A percentile compares a stretch with the other conserved stretches of the same genome.
Evolutionary conservation across 2,113 vertebrate species (phyloP).

Genomic region (Rhynchomys soricoides): DNA sequence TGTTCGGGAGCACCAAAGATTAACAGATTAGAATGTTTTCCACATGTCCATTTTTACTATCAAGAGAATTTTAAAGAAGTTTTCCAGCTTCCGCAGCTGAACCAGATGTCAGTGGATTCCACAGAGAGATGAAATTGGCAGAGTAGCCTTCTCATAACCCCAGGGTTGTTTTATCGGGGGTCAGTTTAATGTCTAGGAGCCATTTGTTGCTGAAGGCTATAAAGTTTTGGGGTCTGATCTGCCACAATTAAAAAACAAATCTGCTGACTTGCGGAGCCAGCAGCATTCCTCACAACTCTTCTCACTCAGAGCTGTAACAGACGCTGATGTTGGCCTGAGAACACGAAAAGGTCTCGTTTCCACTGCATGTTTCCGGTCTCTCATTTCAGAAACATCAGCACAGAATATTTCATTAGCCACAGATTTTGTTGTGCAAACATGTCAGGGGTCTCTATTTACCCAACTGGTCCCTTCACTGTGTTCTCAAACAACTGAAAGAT

Average conservation of each 20-base stretch:
- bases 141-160: slow-evolving; percentile 90
- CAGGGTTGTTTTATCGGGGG: slow-evolving; percentile 87
- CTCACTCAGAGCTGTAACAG: slow-evolving; percentile 91
- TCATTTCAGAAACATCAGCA: slow-evolving; percentile 89
- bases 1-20: slow-evolving; percentile 90
- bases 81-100: slow-evolving; percentile 94
- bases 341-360: slow-evolving; percentile 89
- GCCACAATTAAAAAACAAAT: slow-evolving; percentile 91
- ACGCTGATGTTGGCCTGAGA: slow-evolving; percentile 93
- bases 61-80: slow-evolving; percentile 95
- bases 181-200: slow-evolving; percentile 85
- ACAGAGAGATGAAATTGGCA: slow-evolving; percentile 91
- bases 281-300: slow-evolving; percentile 91
- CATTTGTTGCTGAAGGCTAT: slow-evolving; percentile 85
- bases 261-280: slow-evolving; percentile 90
- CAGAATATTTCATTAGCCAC: slow-evolving; percentile 91
- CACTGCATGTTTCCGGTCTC: slow-evolving; percentile 91
- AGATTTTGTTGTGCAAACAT: slow-evolving; percentile 92
- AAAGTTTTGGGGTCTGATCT: slow-evolving; percentile 84
- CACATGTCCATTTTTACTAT: slow-evolving; percentile 93
- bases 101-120: slow-evolving; percentile 94
- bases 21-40: slow-evolving; percentile 95
- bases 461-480: slow-evolving; percentile 79
- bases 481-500: slow-evolving; percentile 84
- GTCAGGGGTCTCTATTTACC: slow-evolving; percentile 87